Evolutionary conservation across 2,797 vertebrate species (phyloP).

Genomic region (Trichosurus vulpecula): DNA sequence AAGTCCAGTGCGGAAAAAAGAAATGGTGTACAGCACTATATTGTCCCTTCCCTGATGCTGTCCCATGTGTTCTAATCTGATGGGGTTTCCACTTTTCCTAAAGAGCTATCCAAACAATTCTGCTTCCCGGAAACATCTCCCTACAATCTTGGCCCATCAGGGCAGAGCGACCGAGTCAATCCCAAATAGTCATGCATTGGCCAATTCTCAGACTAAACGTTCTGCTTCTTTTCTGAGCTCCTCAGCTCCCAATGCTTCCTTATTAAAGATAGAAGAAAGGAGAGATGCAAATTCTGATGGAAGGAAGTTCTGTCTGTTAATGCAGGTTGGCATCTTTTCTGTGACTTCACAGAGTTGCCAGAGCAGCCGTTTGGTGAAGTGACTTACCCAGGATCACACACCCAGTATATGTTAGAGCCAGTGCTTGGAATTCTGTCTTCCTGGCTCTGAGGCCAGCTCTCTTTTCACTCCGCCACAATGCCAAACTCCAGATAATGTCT

Average conservation of each 20-base stretch:
- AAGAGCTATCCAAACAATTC: conserved; percentile 25
- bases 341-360: neutral
- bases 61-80: conserved; percentile 3
- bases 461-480: neutral
- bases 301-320: too few species aligned
- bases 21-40: conserved; percentile 19
- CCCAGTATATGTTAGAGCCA: neutral
- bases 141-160: neutral
- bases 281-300: conserved; percentile 23
- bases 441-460: neutral
- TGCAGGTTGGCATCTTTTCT: too few species aligned
- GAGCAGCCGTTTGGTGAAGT: neutral
- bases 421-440: neutral
- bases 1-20: conserved; percentile 28
- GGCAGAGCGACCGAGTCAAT: neutral
- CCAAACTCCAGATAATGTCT: neutral
- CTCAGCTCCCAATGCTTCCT: neutral
- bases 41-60: neutral
- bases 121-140: neutral
- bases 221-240: neutral
- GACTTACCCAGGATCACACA: neutral
- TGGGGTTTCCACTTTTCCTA: neutral
- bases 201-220: conserved; percentile 17
- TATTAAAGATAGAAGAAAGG: neutral
- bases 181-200: neutral